Base-by-base conservation (phyloP, 2,888 invertebrate species). In the Monopis laevigella region DNA sequence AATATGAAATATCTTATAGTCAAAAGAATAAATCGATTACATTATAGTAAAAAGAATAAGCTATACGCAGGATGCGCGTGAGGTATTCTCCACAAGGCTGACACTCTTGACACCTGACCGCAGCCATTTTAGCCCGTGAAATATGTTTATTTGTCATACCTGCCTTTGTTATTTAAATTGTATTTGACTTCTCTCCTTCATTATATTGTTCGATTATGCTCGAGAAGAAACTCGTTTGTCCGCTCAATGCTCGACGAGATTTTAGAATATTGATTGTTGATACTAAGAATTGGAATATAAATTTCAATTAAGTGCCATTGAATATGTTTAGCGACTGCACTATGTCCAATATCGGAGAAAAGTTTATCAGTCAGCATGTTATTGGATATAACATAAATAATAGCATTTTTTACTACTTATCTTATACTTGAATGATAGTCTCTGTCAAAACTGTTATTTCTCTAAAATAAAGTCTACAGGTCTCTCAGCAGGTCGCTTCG, bases 71-170 rank as follows among this genome's bases (percentile, higher is more conserved):
- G 32, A 32, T 32, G 14, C 51, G 49, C 45, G 47, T 43, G 51
- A 43, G 46, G 56, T 48, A 56, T 49, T 53, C 36, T 24, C 24
- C 6, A 5, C 6, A 10, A 10, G 10, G 24, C 10, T 7, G 24
- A 24, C 6, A 24, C 55, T 61, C 61, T n/a, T 73, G 80, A 77
- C 80, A 78, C 74, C 74, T 78, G 80, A 80, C 78, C 80, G 75
- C 68, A 74, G 75, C 74, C 78, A 75, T 77, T 78, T 78, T 73
- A 66, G 77, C 65, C 72, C 70, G 68, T 78, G 78, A 80, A 78
- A 80, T 78, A 80, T 80, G 77, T 78, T 80, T 80, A 80, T 80
- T 80, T 78, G 80, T 77, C 75, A 69, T 74, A 69, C 69, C 60
- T 67, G 65, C 69, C 65, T 78, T 78, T 80, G 80, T 80, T 77